Evolutionary conservation across 1,140 invertebrate genomes (phyloP).

Genomic region (honey bee (Apis mellifera)): DNA sequence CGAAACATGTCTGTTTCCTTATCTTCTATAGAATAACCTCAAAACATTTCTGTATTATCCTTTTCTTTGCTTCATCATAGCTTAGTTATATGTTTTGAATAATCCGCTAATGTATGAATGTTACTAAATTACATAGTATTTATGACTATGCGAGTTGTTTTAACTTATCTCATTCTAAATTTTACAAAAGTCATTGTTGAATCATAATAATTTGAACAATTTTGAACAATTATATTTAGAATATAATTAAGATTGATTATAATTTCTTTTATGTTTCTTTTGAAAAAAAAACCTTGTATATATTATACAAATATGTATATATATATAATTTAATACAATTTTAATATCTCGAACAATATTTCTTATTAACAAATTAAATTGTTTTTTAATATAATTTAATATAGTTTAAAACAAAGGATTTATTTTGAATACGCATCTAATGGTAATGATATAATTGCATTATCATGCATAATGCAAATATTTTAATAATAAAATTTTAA

Average conservation of each 20-base stretch:
- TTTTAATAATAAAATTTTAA: background rate
- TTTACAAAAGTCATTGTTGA: background rate
- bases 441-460: background rate
- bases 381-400: background rate
- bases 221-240: too few species aligned
- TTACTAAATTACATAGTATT: background rate
- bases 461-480: background rate
- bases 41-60: slow-evolving; percentile 20
- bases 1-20: background rate
- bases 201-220: too few species aligned
- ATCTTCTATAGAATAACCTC: slow-evolving; percentile 4
- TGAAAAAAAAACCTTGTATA: too few species aligned
- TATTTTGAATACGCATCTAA: background rate
- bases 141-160: background rate
- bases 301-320: too few species aligned
- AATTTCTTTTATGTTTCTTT: too few species aligned
- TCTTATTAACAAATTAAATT: background rate
- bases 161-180: background rate
- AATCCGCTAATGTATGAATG: background rate
- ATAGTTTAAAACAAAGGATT: background rate
- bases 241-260: too few species aligned
- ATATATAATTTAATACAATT: too few species aligned
- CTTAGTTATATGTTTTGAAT: background rate
- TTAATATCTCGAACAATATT: background rate
- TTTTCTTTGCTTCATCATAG: background rate